Conservation (phyloP, 2,888 invertebrate genomes). For the Ochropleura plecta region DNA sequence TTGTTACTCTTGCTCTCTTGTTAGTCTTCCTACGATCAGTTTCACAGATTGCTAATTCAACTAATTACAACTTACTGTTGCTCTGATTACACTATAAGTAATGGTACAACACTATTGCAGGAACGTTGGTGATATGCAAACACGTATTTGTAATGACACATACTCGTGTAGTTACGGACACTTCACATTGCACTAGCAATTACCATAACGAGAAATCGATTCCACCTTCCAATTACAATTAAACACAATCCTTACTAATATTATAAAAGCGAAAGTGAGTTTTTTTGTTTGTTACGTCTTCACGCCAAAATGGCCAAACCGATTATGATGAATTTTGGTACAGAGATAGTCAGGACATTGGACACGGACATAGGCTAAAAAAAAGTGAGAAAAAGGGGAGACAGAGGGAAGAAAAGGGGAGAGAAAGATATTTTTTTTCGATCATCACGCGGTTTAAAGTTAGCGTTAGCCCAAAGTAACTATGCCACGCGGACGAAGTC, state of each 20-base stretch:
- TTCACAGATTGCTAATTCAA: constrained; percentile 21
- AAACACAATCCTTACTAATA: neutral
- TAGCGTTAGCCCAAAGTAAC: no score
- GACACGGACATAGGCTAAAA: no score
- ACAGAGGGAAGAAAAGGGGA: no score
- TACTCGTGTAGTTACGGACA: neutral
- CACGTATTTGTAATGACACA: constrained; percentile 38
- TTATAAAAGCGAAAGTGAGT: no score
- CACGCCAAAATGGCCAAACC: no score
- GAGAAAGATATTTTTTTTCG: no score
- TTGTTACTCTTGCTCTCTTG: constrained; percentile 23
- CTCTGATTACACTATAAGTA: constrained; percentile 35
- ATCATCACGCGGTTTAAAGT: no score
- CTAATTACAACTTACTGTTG: constrained; percentile 40
- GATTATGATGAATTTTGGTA: no score
- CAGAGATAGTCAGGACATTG: no score
- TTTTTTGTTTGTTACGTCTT: no score
- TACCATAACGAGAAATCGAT: constrained; percentile 25
- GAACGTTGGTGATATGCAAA: constrained; percentile 38
- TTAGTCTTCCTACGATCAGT: constrained; percentile 19
- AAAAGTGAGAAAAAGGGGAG: no score
- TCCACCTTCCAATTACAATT: constrained; percentile 11
- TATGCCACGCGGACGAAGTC: no score
- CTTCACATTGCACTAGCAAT: constrained; percentile 4
- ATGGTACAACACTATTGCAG: constrained; percentile 17